Conservation (phyloP, 2,888 invertebrate genomes). For the Byasa hedistus region DNA sequence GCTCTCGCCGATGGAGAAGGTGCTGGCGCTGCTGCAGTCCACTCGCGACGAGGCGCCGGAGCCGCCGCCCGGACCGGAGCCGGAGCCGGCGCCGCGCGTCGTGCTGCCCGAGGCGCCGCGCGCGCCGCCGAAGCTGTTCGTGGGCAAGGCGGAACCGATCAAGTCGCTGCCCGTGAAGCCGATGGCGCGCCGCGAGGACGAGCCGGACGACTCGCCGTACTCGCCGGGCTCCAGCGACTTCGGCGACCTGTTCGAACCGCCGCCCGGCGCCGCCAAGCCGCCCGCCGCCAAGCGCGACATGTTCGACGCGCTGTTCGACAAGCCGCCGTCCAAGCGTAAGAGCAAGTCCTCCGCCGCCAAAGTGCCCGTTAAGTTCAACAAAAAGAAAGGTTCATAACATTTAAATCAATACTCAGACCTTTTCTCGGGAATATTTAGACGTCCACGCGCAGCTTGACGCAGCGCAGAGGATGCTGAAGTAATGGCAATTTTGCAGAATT, state of each 20-base stretch:
- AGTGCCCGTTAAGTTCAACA: slow-evolving; percentile 42
- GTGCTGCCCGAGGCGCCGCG: slow-evolving; percentile 47
- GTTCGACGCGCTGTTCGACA: slow-evolving; percentile 84
- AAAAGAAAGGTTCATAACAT: slow-evolving; percentile 63
- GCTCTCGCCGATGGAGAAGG: slow-evolving; percentile 81
- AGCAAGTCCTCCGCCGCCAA: slow-evolving; percentile 33
- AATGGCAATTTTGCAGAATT: too few relatives aligned
- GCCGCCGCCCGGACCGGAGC: slow-evolving; percentile 48
- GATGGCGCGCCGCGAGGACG: slow-evolving; percentile 57
- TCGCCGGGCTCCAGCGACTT: slow-evolving; percentile 94
- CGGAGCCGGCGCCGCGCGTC: slow-evolving; percentile 35
- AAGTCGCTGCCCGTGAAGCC: slow-evolving; percentile 81
- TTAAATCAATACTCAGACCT: too few relatives aligned
- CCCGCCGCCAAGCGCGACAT: slow-evolving; percentile 49
- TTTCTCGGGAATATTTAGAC: too few relatives aligned
- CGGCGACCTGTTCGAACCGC: slow-evolving; percentile 92
- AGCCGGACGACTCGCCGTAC: slow-evolving; percentile 84
- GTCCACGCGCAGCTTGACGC: too few relatives aligned
- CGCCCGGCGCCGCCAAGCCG: slow-evolving; percentile 51
- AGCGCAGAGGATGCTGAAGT: too few relatives aligned
- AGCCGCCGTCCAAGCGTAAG: slow-evolving; percentile 41
- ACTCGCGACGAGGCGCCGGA: slow-evolving; percentile 70
- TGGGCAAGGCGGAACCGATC: slow-evolving; percentile 75
- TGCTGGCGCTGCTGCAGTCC: slow-evolving; percentile 79
- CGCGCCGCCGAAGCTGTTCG: slow-evolving; percentile 75